phyloP scores from a whole-genome alignment of 2,113 vertebrate species.

The Microtus oregoni region DNA sequence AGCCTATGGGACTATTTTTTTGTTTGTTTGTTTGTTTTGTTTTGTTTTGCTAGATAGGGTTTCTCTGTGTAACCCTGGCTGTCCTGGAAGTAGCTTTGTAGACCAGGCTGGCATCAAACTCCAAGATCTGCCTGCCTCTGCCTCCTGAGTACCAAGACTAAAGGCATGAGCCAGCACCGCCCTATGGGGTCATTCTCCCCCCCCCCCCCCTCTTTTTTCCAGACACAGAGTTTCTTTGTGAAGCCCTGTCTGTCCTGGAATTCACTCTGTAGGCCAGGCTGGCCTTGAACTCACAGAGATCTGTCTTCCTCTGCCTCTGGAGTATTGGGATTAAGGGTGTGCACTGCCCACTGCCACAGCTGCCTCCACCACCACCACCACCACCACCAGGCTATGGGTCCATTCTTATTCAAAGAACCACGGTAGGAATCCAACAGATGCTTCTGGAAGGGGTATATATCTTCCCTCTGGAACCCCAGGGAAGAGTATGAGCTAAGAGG shows the following conservation, averaged over 20 bases:
- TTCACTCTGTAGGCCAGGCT: too few species aligned
- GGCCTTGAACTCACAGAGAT: not conserved
- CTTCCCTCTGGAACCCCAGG: not conserved
- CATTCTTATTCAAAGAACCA: not conserved
- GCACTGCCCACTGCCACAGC: too few species aligned
- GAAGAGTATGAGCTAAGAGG: not conserved
- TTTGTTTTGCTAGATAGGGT: not conserved
- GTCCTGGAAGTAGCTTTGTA: not conserved
- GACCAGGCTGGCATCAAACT: too few species aligned
- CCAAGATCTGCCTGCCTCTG: too few species aligned
- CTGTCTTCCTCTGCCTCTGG: not conserved
- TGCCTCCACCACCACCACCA: not conserved
- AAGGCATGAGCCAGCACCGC: too few species aligned
- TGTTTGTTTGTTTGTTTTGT: too few species aligned
- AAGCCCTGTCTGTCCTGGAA: not conserved
- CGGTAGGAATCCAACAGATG: not conserved
- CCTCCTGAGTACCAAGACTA: too few species aligned
- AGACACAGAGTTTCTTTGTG: not conserved
- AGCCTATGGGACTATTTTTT: too few species aligned
- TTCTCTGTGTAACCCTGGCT: not conserved
- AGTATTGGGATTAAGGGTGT: not conserved
- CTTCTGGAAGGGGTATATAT: not conserved
- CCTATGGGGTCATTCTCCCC: too few species aligned
- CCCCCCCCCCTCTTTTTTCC: fast-evolving
- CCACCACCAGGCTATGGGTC: not conserved